A percentile compares a stretch with the other conserved stretches of the same genome.
phyloP scores from a whole-genome alignment of 1,140 invertebrate genomes.

The Capitella teleta region DNA sequence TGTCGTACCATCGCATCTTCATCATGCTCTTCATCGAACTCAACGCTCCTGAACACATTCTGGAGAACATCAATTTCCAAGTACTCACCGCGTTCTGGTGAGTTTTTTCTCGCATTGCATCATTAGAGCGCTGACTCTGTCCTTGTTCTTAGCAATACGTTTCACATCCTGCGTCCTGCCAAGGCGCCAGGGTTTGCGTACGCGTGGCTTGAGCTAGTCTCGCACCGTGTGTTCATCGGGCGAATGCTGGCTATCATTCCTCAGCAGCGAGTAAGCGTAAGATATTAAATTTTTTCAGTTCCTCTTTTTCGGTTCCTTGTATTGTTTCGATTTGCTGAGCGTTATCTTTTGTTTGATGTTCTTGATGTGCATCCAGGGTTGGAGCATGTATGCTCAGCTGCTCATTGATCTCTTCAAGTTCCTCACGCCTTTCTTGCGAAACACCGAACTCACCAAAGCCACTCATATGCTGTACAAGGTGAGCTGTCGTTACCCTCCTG shows the following conservation, averaged over 20 bases:
- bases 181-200: constrained; percentile 94
- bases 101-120: constrained; percentile 10
- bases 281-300: too few species aligned
- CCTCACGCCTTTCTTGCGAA: constrained; percentile 87
- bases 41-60: constrained; percentile 79
- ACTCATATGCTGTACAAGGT: constrained; percentile 80
- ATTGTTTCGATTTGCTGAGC: too few species aligned
- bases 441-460: constrained; percentile 87
- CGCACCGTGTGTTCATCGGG: constrained; percentile 90
- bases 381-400: constrained; percentile 62
- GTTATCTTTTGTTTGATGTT: too few species aligned
- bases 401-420: constrained; percentile 94
- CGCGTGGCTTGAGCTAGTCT: constrained; percentile 94
- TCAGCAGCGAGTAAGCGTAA: constrained; percentile 46
- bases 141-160: constrained; percentile 62
- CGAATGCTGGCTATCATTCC: constrained; percentile 79
- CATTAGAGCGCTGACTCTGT: constrained; percentile 6
- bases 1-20: constrained; percentile 94
- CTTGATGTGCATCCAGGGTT: constrained; percentile 38
- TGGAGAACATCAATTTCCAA: constrained; percentile 85
- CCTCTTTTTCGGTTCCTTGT: too few species aligned
- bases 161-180: constrained; percentile 73
- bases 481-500: constrained; percentile 2
- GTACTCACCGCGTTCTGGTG: constrained; percentile 49
- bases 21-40: constrained; percentile 95